phyloP scores from a whole-genome alignment of 2,113 vertebrate genomes.

The Lophochroa leadbeateri region DNA sequence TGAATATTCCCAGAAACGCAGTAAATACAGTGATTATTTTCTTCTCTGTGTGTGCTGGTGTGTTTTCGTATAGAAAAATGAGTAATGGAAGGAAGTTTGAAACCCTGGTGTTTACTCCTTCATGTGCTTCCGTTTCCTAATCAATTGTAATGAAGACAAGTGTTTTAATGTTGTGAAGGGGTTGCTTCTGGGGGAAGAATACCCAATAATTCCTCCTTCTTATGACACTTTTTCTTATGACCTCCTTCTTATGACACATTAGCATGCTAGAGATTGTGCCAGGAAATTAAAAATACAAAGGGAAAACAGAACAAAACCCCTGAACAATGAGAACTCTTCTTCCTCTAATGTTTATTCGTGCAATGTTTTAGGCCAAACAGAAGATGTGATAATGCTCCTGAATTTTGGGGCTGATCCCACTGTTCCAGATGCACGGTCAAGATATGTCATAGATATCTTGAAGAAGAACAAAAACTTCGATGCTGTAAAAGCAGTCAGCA shows the following conservation, averaged over 20 bases:
- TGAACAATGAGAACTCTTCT: background rate
- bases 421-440: conserved; percentile 62
- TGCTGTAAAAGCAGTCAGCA: conserved; percentile 73
- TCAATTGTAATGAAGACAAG: background rate
- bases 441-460: conserved; percentile 69
- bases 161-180: background rate
- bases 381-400: conserved; percentile 80
- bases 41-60: background rate
- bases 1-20: conserved; percentile 68
- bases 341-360: background rate
- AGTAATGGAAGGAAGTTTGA: background rate
- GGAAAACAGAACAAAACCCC: background rate
- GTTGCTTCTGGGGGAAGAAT: background rate
- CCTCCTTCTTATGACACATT: background rate
- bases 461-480: conserved; percentile 80
- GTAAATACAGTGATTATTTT: background rate
- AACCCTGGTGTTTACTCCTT: background rate
- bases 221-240: background rate
- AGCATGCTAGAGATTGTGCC: background rate
- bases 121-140: background rate
- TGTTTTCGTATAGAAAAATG: background rate
- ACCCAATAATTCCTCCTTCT: background rate
- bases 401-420: conserved; percentile 74
- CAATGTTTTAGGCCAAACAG: conserved; percentile 72
- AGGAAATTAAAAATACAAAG: background rate